Evolutionary conservation across 2,888 invertebrate species (phyloP).

Genomic region (Stramonita haemastoma): DNA sequence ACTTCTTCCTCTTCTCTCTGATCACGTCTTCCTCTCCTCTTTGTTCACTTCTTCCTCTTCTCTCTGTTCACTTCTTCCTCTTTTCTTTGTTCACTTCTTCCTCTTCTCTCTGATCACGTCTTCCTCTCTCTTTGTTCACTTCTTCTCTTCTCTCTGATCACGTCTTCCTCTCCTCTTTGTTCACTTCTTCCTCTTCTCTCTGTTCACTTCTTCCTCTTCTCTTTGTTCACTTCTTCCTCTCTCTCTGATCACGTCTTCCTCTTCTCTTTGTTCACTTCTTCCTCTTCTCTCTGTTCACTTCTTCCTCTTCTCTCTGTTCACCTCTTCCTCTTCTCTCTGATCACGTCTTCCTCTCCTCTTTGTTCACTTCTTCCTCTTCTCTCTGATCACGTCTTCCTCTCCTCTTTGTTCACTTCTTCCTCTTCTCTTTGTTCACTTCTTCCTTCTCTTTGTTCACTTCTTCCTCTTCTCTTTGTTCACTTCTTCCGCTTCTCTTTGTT

Average conservation of each 20-base stretch:
- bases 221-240: not conserved
- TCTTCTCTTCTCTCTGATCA: not conserved
- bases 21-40: not conserved
- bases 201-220: not conserved
- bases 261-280: not conserved
- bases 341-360: not conserved
- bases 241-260: not conserved
- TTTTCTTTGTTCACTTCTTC: not conserved
- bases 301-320: not conserved
- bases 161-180: not conserved
- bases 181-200: not conserved
- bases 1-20: not conserved
- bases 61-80: not conserved
- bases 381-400: not conserved
- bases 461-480: not conserved
- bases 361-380: not conserved
- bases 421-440: not conserved
- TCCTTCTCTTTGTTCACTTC: not conserved
- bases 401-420: not conserved
- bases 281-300: not conserved
- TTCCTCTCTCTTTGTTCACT: not conserved
- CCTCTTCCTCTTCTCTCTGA: not conserved
- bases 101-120: not conserved
- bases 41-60: not conserved
- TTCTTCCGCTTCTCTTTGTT: not conserved